Conservation (phyloP, 2,888 invertebrate genomes). For the Clitarchus hookeri region DNA sequence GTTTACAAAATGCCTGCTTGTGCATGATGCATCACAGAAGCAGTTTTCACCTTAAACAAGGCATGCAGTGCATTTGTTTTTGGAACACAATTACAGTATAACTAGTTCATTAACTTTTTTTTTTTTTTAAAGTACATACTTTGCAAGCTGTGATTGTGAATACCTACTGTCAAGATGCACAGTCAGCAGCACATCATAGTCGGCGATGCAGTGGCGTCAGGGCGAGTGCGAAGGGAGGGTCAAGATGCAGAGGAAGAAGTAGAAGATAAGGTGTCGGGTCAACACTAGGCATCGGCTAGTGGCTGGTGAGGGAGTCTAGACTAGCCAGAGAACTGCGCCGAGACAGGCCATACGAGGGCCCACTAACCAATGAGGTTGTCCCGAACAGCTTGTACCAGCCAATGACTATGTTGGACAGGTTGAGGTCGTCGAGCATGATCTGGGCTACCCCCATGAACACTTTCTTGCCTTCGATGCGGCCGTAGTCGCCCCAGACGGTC, state of each 20-base stretch:
- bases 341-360: slow-evolving; percentile 69
- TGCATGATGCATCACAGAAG: background rate
- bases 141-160: slow-evolving; percentile 2
- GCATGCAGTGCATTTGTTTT: background rate
- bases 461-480: slow-evolving; percentile 96
- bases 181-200: background rate
- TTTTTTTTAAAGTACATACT: background rate
- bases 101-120: background rate
- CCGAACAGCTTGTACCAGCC: slow-evolving; percentile 99
- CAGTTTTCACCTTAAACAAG: background rate
- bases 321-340: slow-evolving; percentile 74
- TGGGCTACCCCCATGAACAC: slow-evolving; percentile 99
- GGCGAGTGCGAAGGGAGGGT: slow-evolving; percentile 25
- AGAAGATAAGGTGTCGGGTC: slow-evolving; percentile 22
- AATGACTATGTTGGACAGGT: slow-evolving; percentile 96
- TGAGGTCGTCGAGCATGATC: slow-evolving; percentile 97
- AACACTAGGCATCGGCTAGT: slow-evolving; percentile 32
- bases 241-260: slow-evolving; percentile 28
- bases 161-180: slow-evolving; percentile 7
- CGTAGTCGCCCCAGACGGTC: slow-evolving; percentile 99
- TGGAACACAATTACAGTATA: background rate
- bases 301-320: slow-evolving; percentile 64
- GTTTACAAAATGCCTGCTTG: background rate
- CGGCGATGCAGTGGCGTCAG: slow-evolving; percentile 24
- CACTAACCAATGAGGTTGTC: slow-evolving; percentile 94